Evolutionary conservation across 2,888 invertebrate genomes (phyloP).

Genomic region (Drosophila falleni): DNA sequence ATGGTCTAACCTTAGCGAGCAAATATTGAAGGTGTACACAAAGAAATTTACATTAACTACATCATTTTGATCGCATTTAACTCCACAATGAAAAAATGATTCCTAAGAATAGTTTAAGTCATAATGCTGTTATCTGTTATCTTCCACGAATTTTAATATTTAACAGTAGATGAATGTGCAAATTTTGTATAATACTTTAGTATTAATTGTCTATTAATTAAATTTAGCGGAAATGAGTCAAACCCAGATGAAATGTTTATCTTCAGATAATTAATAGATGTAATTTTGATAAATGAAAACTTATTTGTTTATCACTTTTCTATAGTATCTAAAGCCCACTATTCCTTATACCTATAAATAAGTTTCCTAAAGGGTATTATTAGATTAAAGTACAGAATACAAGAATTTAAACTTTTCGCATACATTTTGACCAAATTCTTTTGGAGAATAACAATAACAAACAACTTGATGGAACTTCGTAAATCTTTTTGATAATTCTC

Average conservation of each 20-base stretch:
- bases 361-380: neutral
- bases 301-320: neutral
- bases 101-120: too few species aligned
- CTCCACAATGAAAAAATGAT: too few species aligned
- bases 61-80: too few species aligned
- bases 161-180: too few species aligned
- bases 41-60: too few species aligned
- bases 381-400: neutral
- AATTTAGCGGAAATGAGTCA: neutral
- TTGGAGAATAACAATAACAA: neutral
- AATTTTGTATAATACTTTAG: neutral
- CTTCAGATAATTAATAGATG: neutral
- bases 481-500: neutral
- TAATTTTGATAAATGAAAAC: neutral
- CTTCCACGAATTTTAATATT: too few species aligned
- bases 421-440: conserved; percentile 1
- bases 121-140: too few species aligned
- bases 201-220: conserved; percentile 12
- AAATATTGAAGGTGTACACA: neutral
- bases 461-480: neutral
- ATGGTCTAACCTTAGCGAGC: neutral
- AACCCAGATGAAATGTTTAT: neutral
- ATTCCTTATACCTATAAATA: neutral
- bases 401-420: conserved; percentile 1
- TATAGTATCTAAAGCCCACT: neutral